Conservation (phyloP, 2,113 vertebrate genomes). For the Gymnobelideus leadbeateri region DNA sequence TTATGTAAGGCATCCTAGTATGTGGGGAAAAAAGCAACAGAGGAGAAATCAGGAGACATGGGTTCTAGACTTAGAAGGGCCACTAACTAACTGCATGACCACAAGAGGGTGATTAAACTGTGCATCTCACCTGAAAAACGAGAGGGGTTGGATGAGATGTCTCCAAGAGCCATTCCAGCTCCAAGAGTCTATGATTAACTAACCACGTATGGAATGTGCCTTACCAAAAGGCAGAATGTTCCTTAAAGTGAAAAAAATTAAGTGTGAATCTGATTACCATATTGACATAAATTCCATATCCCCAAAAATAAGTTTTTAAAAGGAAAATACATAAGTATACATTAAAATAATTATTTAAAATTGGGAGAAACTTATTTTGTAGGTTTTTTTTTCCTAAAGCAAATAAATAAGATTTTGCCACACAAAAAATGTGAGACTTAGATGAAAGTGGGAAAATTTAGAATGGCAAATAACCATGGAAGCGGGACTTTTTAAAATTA, state of each 20-base stretch:
- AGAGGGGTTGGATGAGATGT: not conserved
- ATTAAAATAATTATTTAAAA: not conserved
- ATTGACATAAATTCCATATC: not conserved
- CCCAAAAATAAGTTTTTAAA: not conserved
- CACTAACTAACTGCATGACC: not conserved
- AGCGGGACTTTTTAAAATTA: not conserved
- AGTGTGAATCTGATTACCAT: not conserved
- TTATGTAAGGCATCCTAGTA: not conserved
- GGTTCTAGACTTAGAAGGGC: not conserved
- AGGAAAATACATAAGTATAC: not conserved
- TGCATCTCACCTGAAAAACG: slow-evolving; percentile 17
- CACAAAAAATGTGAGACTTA: not conserved
- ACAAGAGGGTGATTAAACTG: not conserved
- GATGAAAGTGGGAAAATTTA: not conserved
- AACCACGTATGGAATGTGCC: not conserved
- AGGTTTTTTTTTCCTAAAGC: not conserved
- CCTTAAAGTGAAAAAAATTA: slow-evolving; percentile 7
- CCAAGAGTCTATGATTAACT: slow-evolving; percentile 24
- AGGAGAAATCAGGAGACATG: not conserved
- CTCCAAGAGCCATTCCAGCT: not conserved
- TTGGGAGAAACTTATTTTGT: not conserved
- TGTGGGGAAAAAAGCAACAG: not conserved
- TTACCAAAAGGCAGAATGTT: slow-evolving; percentile 25
- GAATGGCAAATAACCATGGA: not conserved
- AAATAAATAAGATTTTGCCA: not conserved